Evolutionary conservation across 2,113 vertebrate species (phyloP).

Genomic region (Donacobius atricapilla): DNA sequence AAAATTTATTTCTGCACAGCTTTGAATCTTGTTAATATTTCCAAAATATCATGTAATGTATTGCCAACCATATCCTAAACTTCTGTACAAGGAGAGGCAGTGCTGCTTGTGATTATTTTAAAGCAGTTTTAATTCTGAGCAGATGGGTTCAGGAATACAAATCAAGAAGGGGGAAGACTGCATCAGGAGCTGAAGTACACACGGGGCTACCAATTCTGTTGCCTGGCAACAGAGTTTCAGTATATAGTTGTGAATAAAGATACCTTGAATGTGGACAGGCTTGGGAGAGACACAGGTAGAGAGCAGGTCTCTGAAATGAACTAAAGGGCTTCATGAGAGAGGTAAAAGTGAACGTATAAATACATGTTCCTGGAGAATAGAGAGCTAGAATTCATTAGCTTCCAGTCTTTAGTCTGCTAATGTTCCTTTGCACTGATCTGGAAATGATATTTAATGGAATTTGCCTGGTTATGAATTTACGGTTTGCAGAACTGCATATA

Average conservation of each 20-base stretch:
- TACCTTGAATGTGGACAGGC: not conserved
- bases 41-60: not conserved
- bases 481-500: not conserved
- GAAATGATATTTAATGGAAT: not conserved
- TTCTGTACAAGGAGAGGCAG: not conserved
- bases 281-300: not conserved
- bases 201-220: not conserved
- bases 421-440: not conserved
- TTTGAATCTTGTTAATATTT: not conserved
- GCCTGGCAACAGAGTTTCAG: not conserved
- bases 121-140: not conserved
- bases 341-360: not conserved
- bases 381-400: not conserved
- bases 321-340: not conserved
- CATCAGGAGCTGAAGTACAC: not conserved
- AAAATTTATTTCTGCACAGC: not conserved
- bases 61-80: not conserved
- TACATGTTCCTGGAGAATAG: not conserved
- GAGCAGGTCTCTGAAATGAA: not conserved
- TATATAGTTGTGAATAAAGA: not conserved
- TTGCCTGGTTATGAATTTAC: not conserved
- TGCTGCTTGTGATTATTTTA: not conserved
- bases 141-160: not conserved
- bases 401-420: not conserved
- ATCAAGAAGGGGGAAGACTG: not conserved